Percentiles rank a stretch among this genome's conserved stretches.
Evolutionary conservation across 2,888 invertebrate species (phyloP).

Genomic region (Apodemia duryi): DNA sequence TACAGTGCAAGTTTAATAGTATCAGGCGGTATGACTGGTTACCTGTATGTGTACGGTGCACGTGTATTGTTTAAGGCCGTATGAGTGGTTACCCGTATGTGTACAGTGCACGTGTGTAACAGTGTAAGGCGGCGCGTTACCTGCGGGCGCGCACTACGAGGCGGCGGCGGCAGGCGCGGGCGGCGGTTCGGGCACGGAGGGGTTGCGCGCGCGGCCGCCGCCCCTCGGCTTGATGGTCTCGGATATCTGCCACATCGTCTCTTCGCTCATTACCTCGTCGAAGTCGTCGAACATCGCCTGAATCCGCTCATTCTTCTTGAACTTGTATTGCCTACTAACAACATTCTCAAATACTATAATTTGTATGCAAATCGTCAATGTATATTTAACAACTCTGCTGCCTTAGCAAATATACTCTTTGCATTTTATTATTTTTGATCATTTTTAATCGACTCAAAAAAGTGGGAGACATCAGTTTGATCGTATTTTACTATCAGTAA

Average conservation of each 20-base stretch:
- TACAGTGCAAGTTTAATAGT: too few species aligned
- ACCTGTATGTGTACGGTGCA: too few species aligned
- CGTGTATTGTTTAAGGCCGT: too few species aligned
- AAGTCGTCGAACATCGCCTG: conserved; percentile 98
- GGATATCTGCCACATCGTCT: conserved; percentile 99
- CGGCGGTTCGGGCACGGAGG: conserved; percentile 40
- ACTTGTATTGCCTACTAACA: conserved; percentile 88
- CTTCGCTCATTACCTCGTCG: conserved; percentile 96
- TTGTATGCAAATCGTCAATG: neutral
- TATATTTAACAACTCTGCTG: too few species aligned
- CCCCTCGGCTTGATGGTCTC: conserved; percentile 94
- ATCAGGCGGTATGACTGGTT: too few species aligned
- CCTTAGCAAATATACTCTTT: neutral
- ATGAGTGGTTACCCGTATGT: too few species aligned
- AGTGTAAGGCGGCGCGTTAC: too few species aligned
- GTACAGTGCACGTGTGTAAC: too few species aligned
- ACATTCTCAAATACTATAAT: neutral
- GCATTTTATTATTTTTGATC: too few species aligned
- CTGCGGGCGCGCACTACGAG: conserved; percentile 16
- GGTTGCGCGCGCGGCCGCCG: conserved; percentile 74
- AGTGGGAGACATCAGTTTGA: too few species aligned
- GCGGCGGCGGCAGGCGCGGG: conserved; percentile 35
- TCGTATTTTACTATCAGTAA: too few species aligned
- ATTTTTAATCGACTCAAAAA: too few species aligned
- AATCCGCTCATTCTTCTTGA: conserved; percentile 95